Evolutionary conservation across 1,140 invertebrate species (phyloP), one percentile per base, ranked within the genome.

Genomic region (Heterodera schachtii): DNA sequence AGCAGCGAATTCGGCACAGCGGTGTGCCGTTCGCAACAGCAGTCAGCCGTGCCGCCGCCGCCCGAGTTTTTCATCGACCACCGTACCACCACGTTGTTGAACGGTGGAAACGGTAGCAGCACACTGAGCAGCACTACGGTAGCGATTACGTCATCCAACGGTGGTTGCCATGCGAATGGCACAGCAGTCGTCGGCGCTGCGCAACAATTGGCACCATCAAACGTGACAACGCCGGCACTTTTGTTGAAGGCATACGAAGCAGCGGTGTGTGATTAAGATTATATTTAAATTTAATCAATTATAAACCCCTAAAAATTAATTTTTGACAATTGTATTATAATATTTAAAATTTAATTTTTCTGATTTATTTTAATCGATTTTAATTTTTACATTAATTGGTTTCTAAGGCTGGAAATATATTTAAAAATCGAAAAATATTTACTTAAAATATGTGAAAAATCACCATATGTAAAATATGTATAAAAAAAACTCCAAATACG

Each of bases 1-100:
- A 88, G 81, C 87, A 86, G 75, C 82, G 84, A 7, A 64, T 71
- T 13, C 43, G 77, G 16, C 77, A 78, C 19, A 21, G 77, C n/a
- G 69, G n/a, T 41, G 69, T 46, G 69, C 69, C 31, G 41, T n/a
- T n/a, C 67, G 3, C 67, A 69, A 9, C 67, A 9, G 67, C n/a
- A 9, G 8, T 2, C 31, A 19, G 11, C 57, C 11, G 1, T 19
- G 19, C 49, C 49, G 16, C 16, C 57, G 57, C 16, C 11, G 16
- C 16, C 57, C 57, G 57, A 64, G 2, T 64, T 4, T 3, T 64
- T 64, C 19, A 11, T 19, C n/a, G n/a, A 43, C 31, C 31, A 71
- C 69, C 69, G 69, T 41, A 31, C 6, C 6, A 52, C 69, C 31
- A 41, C 31, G 69, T 1, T 71, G 19, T 19, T 64, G 69, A 71